A percentile compares a stretch with the other conserved stretches of the same genome.
phyloP scores from a whole-genome alignment of 2,888 invertebrate genomes.

The Gymnoscelis rufifasciata region DNA sequence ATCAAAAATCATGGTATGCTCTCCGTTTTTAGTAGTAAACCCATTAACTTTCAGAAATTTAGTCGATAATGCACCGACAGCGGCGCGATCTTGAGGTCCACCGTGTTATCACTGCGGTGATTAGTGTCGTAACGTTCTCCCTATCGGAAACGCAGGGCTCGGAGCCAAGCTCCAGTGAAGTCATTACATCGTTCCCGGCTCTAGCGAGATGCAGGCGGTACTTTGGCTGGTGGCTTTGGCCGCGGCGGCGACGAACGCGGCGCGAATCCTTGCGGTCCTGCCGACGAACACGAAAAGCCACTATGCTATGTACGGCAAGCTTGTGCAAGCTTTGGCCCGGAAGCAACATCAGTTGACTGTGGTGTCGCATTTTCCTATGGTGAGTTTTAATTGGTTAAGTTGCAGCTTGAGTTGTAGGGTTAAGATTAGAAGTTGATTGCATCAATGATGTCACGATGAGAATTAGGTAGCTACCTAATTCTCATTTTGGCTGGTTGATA shows the following conservation, averaged over 20 bases:
- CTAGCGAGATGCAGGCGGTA: slow-evolving; percentile 62
- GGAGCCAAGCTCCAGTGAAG: slow-evolving; percentile 10
- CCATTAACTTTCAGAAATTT: slow-evolving; percentile 14
- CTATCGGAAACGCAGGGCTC: slow-evolving; percentile 36
- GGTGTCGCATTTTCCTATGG: slow-evolving; percentile 70
- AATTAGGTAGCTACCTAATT: too few species aligned
- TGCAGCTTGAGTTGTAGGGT: too few species aligned
- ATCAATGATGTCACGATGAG: too few species aligned
- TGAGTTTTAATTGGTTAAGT: slow-evolving; percentile 39
- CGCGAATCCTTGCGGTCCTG: slow-evolving; percentile 66
- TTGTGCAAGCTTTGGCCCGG: slow-evolving; percentile 63
- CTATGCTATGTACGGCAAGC: slow-evolving; percentile 72
- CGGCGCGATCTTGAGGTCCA: slow-evolving; percentile 17
- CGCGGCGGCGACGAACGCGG: slow-evolving; percentile 49
- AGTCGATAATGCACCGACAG: slow-evolving; percentile 16
- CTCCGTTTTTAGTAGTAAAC: too few species aligned
- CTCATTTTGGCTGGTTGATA: too few species aligned
- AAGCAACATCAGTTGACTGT: slow-evolving; percentile 67
- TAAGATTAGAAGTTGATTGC: too few species aligned
- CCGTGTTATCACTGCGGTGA: slow-evolving; percentile 20
- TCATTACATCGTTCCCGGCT: slow-evolving; percentile 47
- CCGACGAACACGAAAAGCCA: slow-evolving; percentile 77
- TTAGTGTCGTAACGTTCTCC: slow-evolving; percentile 37
- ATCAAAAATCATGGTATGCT: too few species aligned
- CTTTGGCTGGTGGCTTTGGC: slow-evolving; percentile 37